Percentiles rank a stretch among this genome's conserved stretches.
phyloP scores from a whole-genome alignment of 2,888 invertebrate genomes.

The Lithophane semibrunnea region DNA sequence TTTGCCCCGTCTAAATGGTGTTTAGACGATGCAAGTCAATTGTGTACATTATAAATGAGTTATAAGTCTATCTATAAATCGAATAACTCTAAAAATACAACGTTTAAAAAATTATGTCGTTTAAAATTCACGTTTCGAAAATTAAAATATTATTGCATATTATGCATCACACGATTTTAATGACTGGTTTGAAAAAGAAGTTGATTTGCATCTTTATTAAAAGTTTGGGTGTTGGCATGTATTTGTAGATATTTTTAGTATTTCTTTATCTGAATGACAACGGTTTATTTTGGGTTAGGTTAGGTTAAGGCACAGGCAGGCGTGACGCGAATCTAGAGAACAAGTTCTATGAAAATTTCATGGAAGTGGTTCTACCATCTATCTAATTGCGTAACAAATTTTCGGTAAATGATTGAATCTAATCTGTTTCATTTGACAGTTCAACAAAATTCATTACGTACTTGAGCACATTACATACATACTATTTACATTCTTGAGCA shows the following conservation, averaged over 20 bases:
- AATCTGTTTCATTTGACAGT: too few species aligned
- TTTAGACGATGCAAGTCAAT: too few species aligned
- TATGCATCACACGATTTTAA: background rate
- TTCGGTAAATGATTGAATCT: too few species aligned
- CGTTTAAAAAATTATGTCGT: background rate
- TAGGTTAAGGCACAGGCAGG: too few species aligned
- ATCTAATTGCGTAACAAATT: too few species aligned
- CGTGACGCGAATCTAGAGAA: too few species aligned
- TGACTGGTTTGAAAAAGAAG: background rate
- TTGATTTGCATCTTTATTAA: slow-evolving; percentile 6
- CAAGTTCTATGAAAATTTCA: too few species aligned
- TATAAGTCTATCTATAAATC: background rate
- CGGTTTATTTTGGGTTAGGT: background rate
- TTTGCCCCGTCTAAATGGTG: too few species aligned
- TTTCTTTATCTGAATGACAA: background rate
- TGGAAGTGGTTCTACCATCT: too few species aligned
- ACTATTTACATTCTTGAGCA: too few species aligned
- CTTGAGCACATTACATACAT: too few species aligned
- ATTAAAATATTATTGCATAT: background rate
- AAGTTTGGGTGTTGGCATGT: background rate
- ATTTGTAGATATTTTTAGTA: slow-evolving; percentile 4
- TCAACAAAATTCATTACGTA: too few species aligned
- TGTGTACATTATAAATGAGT: background rate
- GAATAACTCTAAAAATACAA: background rate
- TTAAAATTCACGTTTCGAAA: background rate